A percentile compares a stretch with the other conserved stretches of the same genome.
These are phyloP conservation scores for Apis mellifera DNA, from an alignment of 1,140 invertebrate species.

Conservation along the genomic window DNA sequence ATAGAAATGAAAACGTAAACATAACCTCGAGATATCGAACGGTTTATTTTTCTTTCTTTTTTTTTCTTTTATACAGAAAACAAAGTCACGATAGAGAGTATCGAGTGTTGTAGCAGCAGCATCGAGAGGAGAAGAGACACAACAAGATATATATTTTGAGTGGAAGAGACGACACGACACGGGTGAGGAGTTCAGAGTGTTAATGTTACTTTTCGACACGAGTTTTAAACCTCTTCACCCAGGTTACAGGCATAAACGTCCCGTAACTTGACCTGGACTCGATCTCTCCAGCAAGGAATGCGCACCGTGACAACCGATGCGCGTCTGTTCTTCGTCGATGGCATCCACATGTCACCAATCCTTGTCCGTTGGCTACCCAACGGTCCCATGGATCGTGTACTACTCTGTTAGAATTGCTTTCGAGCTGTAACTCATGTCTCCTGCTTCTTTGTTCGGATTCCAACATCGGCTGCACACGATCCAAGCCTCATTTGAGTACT, in stretches of 20 bases:
- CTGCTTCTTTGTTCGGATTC: slow-evolving; percentile 25
- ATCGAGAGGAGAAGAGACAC: background rate
- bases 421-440: slow-evolving; percentile 26
- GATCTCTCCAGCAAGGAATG: slow-evolving; percentile 24
- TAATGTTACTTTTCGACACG: background rate
- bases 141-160: background rate
- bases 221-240: background rate
- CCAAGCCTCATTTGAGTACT: slow-evolving; percentile 18
- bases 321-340: slow-evolving; percentile 40
- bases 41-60: no score
- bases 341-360: slow-evolving; percentile 32
- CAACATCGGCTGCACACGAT: slow-evolving; percentile 9
- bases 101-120: background rate
- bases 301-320: slow-evolving; percentile 17
- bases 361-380: slow-evolving; percentile 34
- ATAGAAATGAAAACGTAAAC: no score
- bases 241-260: background rate
- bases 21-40: no score
- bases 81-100: no score
- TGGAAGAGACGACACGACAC: background rate
- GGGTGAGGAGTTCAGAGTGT: background rate
- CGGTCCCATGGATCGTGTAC: slow-evolving; percentile 11
- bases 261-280: slow-evolving; percentile 22
- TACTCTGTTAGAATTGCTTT: slow-evolving; percentile 1
- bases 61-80: no score